Evolutionary conservation across 2,113 vertebrate species (phyloP).

Genomic region (Neomonachus schauinslandi): DNA sequence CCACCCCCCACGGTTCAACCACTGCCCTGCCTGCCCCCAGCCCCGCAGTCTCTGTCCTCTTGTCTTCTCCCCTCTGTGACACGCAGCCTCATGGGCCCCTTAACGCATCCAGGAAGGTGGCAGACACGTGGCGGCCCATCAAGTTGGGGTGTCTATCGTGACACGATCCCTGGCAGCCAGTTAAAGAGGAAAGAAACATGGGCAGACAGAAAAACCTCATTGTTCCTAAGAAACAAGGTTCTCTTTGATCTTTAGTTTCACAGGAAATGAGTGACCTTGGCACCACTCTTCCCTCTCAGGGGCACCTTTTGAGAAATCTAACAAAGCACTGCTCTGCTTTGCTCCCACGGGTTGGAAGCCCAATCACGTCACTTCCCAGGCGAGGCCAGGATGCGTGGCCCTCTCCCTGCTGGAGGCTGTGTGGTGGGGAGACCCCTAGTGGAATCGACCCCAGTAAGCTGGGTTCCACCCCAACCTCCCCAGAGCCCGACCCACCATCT

Average conservation of each 20-base stretch:
- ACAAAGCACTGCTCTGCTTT: background rate
- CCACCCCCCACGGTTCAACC: background rate
- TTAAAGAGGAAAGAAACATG: background rate
- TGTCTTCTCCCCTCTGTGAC: background rate
- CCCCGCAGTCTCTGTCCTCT: background rate
- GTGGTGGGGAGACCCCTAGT: background rate
- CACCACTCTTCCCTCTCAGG: background rate
- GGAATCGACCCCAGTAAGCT: background rate
- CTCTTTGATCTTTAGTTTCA: background rate
- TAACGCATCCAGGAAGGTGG: background rate
- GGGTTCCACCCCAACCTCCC: conserved; percentile 54
- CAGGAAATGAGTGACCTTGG: background rate
- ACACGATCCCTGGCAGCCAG: background rate
- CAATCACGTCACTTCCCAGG: fast-evolving
- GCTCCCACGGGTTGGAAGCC: background rate
- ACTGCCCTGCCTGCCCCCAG: too few relatives aligned
- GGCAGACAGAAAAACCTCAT: background rate
- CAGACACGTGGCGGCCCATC: fast-evolving
- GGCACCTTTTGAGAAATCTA: background rate
- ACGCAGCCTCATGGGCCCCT: too few relatives aligned
- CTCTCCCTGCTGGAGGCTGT: too few relatives aligned
- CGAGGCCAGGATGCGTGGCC: too few relatives aligned
- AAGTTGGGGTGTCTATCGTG: background rate
- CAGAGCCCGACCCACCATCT: conserved; percentile 88
- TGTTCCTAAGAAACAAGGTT: background rate